Evolutionary conservation across 2,888 invertebrate genomes (phyloP).

Genomic region (Reticulitermes lucifugus): DNA sequence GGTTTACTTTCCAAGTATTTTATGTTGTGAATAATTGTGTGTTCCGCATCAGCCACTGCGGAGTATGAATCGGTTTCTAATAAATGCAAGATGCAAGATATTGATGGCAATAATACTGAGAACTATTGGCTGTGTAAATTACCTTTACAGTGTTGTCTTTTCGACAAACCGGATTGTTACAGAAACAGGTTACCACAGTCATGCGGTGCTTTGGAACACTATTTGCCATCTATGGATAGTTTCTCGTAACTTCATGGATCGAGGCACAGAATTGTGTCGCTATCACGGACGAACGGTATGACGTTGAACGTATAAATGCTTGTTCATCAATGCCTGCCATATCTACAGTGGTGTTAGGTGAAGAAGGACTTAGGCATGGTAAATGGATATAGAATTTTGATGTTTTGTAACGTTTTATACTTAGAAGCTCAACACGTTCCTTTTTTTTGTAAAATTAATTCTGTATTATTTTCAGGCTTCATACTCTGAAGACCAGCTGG

Average conservation of each 20-base stretch:
- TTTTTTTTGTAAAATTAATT: constrained; percentile 41
- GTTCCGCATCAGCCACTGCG: too few relatives aligned
- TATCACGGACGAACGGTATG: background rate
- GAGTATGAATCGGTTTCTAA: too few relatives aligned
- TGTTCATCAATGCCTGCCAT: constrained; percentile 1
- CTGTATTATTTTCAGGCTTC: constrained; percentile 76
- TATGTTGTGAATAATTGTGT: too few relatives aligned
- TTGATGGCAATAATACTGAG: too few relatives aligned
- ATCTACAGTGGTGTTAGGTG: background rate
- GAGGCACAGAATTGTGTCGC: background rate
- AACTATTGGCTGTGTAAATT: too few relatives aligned
- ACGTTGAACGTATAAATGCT: background rate
- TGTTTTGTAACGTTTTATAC: constrained; percentile 6
- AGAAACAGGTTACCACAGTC: too few relatives aligned
- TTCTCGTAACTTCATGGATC: background rate
- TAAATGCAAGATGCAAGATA: too few relatives aligned
- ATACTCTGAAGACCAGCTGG: constrained; percentile 91
- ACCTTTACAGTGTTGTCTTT: too few relatives aligned
- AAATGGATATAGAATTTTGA: background rate
- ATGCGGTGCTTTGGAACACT: too few relatives aligned
- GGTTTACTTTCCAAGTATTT: too few relatives aligned
- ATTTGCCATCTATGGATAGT: background rate
- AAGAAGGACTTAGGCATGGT: constrained; percentile 43
- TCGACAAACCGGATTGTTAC: too few relatives aligned
- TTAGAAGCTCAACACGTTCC: background rate